A percentile compares a stretch with the other conserved stretches of the same genome.
Evolutionary conservation across 2,888 invertebrate genomes (phyloP).

Genomic region (Mantis religiosa): DNA sequence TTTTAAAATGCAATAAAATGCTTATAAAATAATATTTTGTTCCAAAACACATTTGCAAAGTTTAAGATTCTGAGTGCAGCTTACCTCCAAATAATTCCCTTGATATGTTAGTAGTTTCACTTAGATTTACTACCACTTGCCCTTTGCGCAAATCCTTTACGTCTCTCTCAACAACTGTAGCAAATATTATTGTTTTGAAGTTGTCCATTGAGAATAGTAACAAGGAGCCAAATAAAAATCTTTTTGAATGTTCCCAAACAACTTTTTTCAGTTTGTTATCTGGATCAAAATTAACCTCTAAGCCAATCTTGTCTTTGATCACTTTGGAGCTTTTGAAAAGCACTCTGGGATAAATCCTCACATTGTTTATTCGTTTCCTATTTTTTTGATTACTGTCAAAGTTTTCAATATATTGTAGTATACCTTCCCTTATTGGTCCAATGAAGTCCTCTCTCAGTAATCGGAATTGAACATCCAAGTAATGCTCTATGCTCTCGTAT

Average conservation of each 20-base stretch:
- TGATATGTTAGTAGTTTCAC: conserved; percentile 41
- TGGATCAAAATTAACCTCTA: conserved; percentile 41
- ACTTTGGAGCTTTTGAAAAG: conserved; percentile 46
- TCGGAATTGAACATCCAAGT: conserved; percentile 71
- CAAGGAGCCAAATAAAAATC: conserved; percentile 68
- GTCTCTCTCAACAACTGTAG: conserved; percentile 60
- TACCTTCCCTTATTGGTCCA: conserved; percentile 64
- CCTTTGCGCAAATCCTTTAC: conserved; percentile 50
- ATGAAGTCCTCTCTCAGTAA: conserved; percentile 77
- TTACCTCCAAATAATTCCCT: conserved; percentile 39
- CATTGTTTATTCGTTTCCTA: conserved; percentile 44
- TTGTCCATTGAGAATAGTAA: conserved; percentile 66
- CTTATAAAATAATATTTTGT: too few species aligned
- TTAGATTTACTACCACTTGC: conserved; percentile 47
- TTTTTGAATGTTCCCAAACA: conserved; percentile 51
- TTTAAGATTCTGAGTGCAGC: conserved; percentile 24
- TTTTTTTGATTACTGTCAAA: conserved; percentile 37
- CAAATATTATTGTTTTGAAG: conserved; percentile 66
- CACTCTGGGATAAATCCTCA: conserved; percentile 50
- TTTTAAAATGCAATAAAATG: too few species aligned
- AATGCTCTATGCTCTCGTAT: conserved; percentile 63
- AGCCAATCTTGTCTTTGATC: conserved; percentile 47
- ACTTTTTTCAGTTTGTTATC: conserved; percentile 40
- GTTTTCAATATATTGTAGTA: conserved; percentile 52
- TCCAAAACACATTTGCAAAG: too few species aligned